A percentile compares a stretch with the other conserved stretches of the same genome.
Evolutionary conservation across 2,888 invertebrate species (phyloP).

Genomic region (Urechis unicinctus): DNA sequence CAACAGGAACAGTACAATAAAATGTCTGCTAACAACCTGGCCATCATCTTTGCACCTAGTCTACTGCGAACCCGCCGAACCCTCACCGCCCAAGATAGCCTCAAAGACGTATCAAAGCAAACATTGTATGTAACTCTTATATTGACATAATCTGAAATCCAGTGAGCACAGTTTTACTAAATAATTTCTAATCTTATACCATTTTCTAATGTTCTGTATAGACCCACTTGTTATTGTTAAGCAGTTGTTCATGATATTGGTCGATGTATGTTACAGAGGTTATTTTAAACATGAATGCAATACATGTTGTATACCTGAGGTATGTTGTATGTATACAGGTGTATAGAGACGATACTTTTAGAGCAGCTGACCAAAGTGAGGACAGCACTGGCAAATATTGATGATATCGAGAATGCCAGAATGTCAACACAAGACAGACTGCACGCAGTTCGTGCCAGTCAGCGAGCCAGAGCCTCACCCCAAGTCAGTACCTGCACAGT

Average conservation of each 20-base stretch:
- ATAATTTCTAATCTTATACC: background rate
- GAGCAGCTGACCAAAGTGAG: constrained; percentile 81
- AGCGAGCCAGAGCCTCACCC: constrained; percentile 21
- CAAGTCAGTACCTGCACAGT: too few species aligned
- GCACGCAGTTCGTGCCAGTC: constrained; percentile 68
- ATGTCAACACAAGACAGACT: constrained; percentile 77
- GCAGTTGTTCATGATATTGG: too few species aligned
- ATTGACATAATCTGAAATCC: background rate
- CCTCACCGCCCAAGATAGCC: constrained; percentile 83
- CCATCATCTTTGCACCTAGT: constrained; percentile 92
- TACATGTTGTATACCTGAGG: background rate
- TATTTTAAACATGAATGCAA: too few species aligned
- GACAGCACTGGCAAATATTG: constrained; percentile 80
- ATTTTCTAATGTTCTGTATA: background rate
- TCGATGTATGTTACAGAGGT: too few species aligned
- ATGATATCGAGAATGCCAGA: constrained; percentile 76
- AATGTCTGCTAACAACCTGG: constrained; percentile 85
- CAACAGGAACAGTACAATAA: constrained; percentile 78
- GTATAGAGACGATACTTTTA: constrained; percentile 82
- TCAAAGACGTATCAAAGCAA: constrained; percentile 82
- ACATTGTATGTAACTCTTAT: constrained; percentile 57
- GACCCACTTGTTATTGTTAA: too few species aligned
- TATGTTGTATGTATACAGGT: constrained; percentile 28
- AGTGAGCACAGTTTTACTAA: background rate
- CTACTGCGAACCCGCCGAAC: constrained; percentile 80